Conservation (phyloP, 2,888 invertebrate genomes). For the Drosophila lacicola region DNA sequence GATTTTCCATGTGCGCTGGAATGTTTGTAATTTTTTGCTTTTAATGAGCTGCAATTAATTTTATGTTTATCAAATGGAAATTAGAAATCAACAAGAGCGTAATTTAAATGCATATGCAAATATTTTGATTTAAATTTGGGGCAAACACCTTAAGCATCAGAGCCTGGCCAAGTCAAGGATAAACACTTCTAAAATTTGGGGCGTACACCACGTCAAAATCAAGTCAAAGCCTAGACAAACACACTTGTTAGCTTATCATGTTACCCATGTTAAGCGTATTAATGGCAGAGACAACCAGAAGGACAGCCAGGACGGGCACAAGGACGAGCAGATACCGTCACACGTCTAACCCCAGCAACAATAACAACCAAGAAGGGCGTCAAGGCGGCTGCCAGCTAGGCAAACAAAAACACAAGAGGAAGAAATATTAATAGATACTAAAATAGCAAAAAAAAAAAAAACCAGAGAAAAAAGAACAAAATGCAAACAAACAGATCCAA, state of each 20-base stretch:
- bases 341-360: slow-evolving; percentile 36
- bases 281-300: slow-evolving; percentile 50
- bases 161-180: slow-evolving; percentile 41
- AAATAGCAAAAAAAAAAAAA: slow-evolving; percentile 53
- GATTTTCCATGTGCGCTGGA: slow-evolving; percentile 67
- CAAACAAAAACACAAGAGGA: slow-evolving; percentile 54
- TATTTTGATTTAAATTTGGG: slow-evolving; percentile 29
- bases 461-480: slow-evolving; percentile 32
- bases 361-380: slow-evolving; percentile 50
- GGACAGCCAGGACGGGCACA: slow-evolving; percentile 21
- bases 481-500: slow-evolving; percentile 53
- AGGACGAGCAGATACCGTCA: slow-evolving; percentile 30
- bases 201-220: slow-evolving; percentile 58
- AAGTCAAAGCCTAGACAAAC: slow-evolving; percentile 77
- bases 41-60: slow-evolving; percentile 71
- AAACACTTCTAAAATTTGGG: slow-evolving; percentile 28
- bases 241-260: slow-evolving; percentile 78
- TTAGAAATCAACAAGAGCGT: slow-evolving; percentile 33
- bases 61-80: slow-evolving; percentile 37
- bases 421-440: slow-evolving; percentile 75
- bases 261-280: slow-evolving; percentile 77
- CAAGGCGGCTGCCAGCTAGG: slow-evolving; percentile 46
- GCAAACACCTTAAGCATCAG: slow-evolving; percentile 7
- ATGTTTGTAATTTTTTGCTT: slow-evolving; percentile 21
- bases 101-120: slow-evolving; percentile 19